Conservation (phyloP, 37 sponge, comb jelly and placozoan genomes). For the Tethya wilhelma region DNA sequence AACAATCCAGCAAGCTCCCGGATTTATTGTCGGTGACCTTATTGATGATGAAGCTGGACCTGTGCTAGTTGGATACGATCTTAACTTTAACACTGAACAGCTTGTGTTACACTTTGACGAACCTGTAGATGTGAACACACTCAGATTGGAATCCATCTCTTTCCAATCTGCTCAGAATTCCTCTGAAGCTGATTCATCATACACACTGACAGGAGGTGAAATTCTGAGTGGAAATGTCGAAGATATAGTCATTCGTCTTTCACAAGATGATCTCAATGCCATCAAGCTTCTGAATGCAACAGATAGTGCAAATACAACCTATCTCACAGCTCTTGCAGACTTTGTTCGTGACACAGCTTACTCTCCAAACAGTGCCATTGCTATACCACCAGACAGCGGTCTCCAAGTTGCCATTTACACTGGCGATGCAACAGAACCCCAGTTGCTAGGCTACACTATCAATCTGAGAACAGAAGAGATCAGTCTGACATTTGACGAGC, state of each 20-base stretch:
- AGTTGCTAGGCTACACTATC: slow-evolving; percentile 53
- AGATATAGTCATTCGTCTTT: slow-evolving; percentile 47
- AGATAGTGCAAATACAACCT: slow-evolving; percentile 51
- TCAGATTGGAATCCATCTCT: slow-evolving; percentile 45
- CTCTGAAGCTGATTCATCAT: slow-evolving; percentile 19
- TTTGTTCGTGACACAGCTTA: slow-evolving; percentile 76
- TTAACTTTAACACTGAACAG: slow-evolving; percentile 56
- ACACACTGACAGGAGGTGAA: slow-evolving; percentile 58
- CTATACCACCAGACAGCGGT: slow-evolving; percentile 40
- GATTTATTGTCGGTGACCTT: slow-evolving; percentile 68
- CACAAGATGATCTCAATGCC: slow-evolving; percentile 57
- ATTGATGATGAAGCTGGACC: slow-evolving; percentile 77
- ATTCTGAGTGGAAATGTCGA: slow-evolving; percentile 34
- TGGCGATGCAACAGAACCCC: slow-evolving; percentile 68
- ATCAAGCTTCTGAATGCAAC: slow-evolving; percentile 56
- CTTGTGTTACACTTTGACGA: slow-evolving; percentile 78
- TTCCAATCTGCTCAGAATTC: slow-evolving; percentile 52
- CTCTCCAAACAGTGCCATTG: slow-evolving; percentile 53
- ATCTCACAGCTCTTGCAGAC: slow-evolving; percentile 53
- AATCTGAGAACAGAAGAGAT: slow-evolving; percentile 62
- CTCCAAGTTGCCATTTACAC: slow-evolving; percentile 66
- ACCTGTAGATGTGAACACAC: slow-evolving; percentile 51
- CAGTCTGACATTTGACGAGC: slow-evolving; percentile 78
- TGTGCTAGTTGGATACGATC: slow-evolving; percentile 62
- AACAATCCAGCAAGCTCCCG: slow-evolving; percentile 56